phyloP scores from a whole-genome alignment of 2,888 invertebrate species.

The Drosophila leonis region DNA sequence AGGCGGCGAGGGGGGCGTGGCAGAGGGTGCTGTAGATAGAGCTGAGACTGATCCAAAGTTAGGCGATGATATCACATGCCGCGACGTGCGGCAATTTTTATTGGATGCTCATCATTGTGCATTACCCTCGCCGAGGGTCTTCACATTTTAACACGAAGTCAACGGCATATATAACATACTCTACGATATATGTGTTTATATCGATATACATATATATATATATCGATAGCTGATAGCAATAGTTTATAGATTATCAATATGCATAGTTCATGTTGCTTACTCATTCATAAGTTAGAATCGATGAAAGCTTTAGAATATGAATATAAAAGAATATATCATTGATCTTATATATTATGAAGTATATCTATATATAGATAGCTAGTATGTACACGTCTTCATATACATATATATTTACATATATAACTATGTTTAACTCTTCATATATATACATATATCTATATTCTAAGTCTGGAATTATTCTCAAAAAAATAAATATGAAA shows the following conservation, averaged over 20 bases:
- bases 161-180: not conserved
- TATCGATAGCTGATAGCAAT: not conserved
- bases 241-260: not conserved
- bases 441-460: too few relatives aligned
- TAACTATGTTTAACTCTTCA: too few relatives aligned
- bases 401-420: too few relatives aligned
- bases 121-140: conserved; percentile 1
- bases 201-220: not conserved
- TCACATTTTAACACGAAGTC: not conserved
- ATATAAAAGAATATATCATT: not conserved
- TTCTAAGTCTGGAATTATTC: too few relatives aligned
- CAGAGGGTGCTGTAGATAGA: not conserved
- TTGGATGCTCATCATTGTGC: conserved; percentile 67
- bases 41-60: conserved; percentile 50
- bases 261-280: not conserved
- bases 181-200: not conserved
- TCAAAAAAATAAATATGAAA: too few relatives aligned
- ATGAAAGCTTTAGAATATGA: not conserved
- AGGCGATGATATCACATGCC: conserved; percentile 68
- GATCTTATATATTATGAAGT: not conserved
- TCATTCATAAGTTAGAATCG: not conserved
- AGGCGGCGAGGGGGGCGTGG: not conserved
- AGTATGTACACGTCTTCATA: too few relatives aligned
- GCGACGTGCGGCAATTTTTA: conserved; percentile 72
- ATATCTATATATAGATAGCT: not conserved